These are phyloP conservation scores for Caenorhabditis zanzibari DNA, from an alignment of 2,888 invertebrate species.

Conservation along the genomic window DNA sequence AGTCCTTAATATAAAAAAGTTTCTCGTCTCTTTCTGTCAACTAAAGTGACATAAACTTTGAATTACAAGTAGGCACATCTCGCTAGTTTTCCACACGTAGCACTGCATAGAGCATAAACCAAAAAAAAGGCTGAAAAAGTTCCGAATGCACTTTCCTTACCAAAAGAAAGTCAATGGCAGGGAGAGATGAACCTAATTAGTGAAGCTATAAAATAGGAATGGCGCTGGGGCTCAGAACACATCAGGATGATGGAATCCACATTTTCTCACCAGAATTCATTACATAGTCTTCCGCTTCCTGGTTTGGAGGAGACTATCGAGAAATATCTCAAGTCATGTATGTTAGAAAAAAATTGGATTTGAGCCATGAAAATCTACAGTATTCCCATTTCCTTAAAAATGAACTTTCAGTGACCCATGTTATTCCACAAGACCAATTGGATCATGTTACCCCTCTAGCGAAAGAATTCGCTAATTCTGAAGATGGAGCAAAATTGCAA, in stretches of 20 bases:
- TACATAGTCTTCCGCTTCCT: constrained; percentile 73
- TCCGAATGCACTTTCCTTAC: constrained; percentile 37
- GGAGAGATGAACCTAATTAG: constrained; percentile 45
- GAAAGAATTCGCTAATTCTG: constrained; percentile 60
- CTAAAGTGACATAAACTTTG: constrained; percentile 55
- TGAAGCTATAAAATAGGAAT: constrained; percentile 41
- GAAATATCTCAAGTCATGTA: constrained; percentile 73
- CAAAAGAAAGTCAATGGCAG: background rate
- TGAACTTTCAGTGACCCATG: constrained; percentile 68
- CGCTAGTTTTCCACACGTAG: constrained; percentile 22
- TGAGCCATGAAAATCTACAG: too few species aligned
- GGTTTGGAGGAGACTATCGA: constrained; percentile 72
- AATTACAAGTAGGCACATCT: constrained; percentile 37
- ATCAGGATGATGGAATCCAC: constrained; percentile 23
- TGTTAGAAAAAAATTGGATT: constrained; percentile 2
- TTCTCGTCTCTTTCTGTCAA: constrained; percentile 20
- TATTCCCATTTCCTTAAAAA: too few species aligned
- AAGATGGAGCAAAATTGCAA: constrained; percentile 64
- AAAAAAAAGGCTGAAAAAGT: constrained; percentile 21
- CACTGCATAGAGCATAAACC: constrained; percentile 10
- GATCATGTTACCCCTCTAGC: constrained; percentile 43
- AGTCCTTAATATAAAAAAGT: constrained; percentile 4
- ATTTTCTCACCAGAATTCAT: constrained; percentile 52
- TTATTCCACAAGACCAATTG: constrained; percentile 60
- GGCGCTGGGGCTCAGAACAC: background rate